Base-by-base conservation (phyloP, 2,113 vertebrate genomes). In the Telmatochromis sp. region DNA sequence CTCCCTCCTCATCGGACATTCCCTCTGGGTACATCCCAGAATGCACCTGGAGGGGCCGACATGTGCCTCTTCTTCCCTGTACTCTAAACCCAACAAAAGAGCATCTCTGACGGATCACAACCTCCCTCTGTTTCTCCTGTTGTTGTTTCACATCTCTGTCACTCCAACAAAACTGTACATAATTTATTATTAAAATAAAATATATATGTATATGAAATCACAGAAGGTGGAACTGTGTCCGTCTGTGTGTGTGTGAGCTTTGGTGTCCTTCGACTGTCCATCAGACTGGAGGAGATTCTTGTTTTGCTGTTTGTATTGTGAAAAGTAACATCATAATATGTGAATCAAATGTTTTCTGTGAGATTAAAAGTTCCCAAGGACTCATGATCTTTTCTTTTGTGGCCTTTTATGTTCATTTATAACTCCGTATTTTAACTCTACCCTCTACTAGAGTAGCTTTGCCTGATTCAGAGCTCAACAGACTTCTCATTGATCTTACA, bases 101-200 rank as follows among this genome's bases (percentile, higher is more conserved):
- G 71, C 90, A 81, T 89, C 90, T 79, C 80, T 28, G 60, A 91
- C 83, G 2, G 19, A 85, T 86, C 68, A 86, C 82, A 45, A 87
- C 84, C 86, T 87, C 83, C 88, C 35, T 89, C 78, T 68, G 86
- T 89, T 83, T 80, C 26, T 88, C 82, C 47, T 81, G 82, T 89
- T 87, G 60, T 78, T 63, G 81, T 81, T 83, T 91, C 84, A 71
- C 84, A 88, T 93, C 82, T 84, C 50, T 86, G 53, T 87, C 83
- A 88, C 60, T n/a, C 54, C 51, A 86, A 91, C 80, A 92, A 68
- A 93, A 82, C 89, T 96, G 95, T 95, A 96, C 51, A 96, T 94
- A 92, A 95, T 95, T 94, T 96, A 92, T 91, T 95, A 94, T 92
- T 90, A 51, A 93, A 83, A 90, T 91, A 84, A 89, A 91, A 51